Evolutionary conservation across 2,113 vertebrate species (phyloP), one percentile per base, ranked within the genome.

Genomic region (Caranx melampygus): DNA sequence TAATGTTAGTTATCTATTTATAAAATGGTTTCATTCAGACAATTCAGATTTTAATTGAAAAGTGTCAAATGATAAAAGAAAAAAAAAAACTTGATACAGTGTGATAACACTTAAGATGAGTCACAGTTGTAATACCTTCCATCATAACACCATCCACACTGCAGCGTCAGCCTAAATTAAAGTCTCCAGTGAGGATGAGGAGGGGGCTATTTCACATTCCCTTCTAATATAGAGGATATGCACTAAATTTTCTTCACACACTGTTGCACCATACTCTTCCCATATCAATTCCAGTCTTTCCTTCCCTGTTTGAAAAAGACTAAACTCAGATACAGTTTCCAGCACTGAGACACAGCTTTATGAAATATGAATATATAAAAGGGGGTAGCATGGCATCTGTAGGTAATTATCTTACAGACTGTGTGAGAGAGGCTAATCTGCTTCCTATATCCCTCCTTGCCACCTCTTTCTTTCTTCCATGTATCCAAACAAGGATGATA

Each of bases 281-380:
- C 13, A 51, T 64, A 84, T 91, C 59, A 57, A 49, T 88, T 88
- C 70, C 64, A 89, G 70, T 75, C 66, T 33, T 75, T 14, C 52
- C 33, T 16, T 57, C 14, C 20, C 9, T 44, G 12, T 35, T 72
- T 57, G 44, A 86, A 84, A 88, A 85, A 69, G 18, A 45, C 65
- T 91, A 44, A 85, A 81, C 85, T 78, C 81, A 90, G 87, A 87
- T 87, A 79, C 62, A 83, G n/a, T 92, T 89, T 92, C 89, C 84
- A 79, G 72, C 21, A 6, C 84, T 76, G 60, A 62, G 88, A 79
- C 72, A 71, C 62, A 52, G 31, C 63, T 78, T 78, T 89, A 79
- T 93, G 91, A 94, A 92, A 92, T 88, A 91, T 92, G 79, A 81
- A 87, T 80, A 67, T 79, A 87, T 67, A 85, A 75, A 88, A 88